Evolutionary conservation across 2,888 invertebrate species (phyloP).

Genomic region (Lydus trimaculatus): DNA sequence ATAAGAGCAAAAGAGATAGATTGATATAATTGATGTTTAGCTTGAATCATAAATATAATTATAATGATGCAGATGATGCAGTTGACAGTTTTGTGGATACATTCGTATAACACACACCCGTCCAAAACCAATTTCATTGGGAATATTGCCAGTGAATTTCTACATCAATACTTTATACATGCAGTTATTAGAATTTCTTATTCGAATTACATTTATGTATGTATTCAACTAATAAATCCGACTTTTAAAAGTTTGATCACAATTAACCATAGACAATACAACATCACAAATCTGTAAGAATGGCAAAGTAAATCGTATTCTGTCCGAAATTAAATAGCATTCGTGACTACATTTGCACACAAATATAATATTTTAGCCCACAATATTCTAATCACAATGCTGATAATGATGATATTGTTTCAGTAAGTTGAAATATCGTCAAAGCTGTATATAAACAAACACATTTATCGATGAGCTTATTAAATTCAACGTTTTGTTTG

Average conservation of each 20-base stretch:
- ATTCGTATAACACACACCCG: neutral
- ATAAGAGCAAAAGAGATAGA: neutral
- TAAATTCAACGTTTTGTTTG: too few relatives aligned
- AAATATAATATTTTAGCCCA: neutral
- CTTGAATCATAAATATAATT: neutral
- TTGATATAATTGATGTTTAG: neutral
- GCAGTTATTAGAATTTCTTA: neutral
- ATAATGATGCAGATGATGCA: slow-evolving; percentile 9
- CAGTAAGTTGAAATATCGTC: neutral
- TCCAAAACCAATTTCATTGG: neutral
- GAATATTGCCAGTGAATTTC: neutral
- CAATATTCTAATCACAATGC: neutral
- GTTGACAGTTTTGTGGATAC: slow-evolving; percentile 4
- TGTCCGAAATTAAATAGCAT: neutral
- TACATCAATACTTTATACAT: neutral
- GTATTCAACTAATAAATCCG: neutral
- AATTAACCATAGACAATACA: too few relatives aligned
- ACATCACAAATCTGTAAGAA: neutral
- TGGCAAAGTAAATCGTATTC: neutral
- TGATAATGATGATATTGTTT: neutral
- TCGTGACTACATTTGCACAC: neutral
- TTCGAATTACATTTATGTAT: neutral
- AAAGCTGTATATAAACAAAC: too few relatives aligned
- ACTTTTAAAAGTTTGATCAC: too few relatives aligned
- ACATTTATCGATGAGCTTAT: too few relatives aligned